Evolutionary conservation across 2,113 vertebrate species (phyloP), one percentile per base, ranked within the genome.

Genomic region (Hippocampus comes): DNA sequence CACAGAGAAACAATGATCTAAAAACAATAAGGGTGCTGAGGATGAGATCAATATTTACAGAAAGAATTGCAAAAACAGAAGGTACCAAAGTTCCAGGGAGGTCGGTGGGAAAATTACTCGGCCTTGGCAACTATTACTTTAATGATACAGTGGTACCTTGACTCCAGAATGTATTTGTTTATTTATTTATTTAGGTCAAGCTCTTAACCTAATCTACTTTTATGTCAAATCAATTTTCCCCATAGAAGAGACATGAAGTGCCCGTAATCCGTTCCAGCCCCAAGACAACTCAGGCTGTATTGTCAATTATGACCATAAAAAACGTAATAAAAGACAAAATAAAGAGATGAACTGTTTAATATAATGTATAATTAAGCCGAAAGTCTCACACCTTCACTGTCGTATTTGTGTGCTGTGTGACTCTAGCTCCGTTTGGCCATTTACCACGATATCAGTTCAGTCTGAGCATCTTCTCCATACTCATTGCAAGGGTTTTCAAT

Each of bases 31-130:
- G 74, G 86, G 75, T 77, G 76, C 57, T 74, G 82, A 77, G 77
- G 78, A 71, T 81, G 67, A 85, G 82, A 87, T 91, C 80, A 89
- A 75, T 91, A 92, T 91, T 91, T 91, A 93, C 90, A 92, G 73
- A 84, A 77, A 87, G 71, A 78, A 71, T 73, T 49, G 38, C 76
- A 76, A 78, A 84, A 90, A 89, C 84, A 77, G 42, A 67, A 18
- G 15, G 34, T 34, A 61, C 59, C 27, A 79, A 78, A 73, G 81
- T 69, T 89, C 84, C 80, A 84, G 79, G 86, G 84, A 86, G 76
- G 85, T 85, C 82, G 78, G 83, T 82, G 80, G 84, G 80, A 87
- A 86, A 88, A 78, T 59, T 84, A 76, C 78, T 73, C 71, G 74
- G 80, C 60, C 66, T 83, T 86, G 82, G 71, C 81, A 78, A 77